These are phyloP conservation scores for Eidolon helvum DNA, from an alignment of 2,113 vertebrate genomes.

Conservation along the genomic window DNA sequence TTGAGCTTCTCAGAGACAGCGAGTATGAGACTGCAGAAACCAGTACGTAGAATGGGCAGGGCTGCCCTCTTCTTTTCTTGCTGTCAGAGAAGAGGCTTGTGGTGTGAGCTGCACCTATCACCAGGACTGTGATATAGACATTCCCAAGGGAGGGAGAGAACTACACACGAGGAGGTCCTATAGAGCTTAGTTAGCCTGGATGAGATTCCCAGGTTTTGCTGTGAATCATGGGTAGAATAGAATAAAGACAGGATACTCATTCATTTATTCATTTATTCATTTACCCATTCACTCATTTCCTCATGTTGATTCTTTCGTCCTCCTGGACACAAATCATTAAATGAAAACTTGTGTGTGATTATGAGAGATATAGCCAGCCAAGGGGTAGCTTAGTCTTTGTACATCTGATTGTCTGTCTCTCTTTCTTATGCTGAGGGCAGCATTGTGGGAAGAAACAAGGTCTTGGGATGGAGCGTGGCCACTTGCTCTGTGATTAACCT, in stretches of 20 bases:
- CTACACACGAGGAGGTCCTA: neutral
- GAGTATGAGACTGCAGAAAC: slow-evolving; percentile 99
- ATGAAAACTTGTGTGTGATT: neutral
- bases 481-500: neutral
- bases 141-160: neutral
- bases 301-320: neutral
- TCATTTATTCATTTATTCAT: neutral
- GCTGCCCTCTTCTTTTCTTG: neutral
- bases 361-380: neutral
- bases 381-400: no score
- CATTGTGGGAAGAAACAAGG: neutral
- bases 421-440: neutral
- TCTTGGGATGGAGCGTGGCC: neutral
- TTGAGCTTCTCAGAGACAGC: slow-evolving; percentile 97
- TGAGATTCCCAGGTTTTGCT: neutral
- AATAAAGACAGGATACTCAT: neutral
- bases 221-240: neutral
- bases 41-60: slow-evolving; percentile 85
- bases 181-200: neutral
- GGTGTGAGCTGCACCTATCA: neutral
- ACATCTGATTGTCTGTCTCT: neutral
- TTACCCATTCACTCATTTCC: neutral
- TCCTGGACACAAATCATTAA: neutral
- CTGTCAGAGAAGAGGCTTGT: neutral
- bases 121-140: neutral